Conservation (phyloP, 2,888 invertebrate species). For the Callosobruchus maculatus region DNA sequence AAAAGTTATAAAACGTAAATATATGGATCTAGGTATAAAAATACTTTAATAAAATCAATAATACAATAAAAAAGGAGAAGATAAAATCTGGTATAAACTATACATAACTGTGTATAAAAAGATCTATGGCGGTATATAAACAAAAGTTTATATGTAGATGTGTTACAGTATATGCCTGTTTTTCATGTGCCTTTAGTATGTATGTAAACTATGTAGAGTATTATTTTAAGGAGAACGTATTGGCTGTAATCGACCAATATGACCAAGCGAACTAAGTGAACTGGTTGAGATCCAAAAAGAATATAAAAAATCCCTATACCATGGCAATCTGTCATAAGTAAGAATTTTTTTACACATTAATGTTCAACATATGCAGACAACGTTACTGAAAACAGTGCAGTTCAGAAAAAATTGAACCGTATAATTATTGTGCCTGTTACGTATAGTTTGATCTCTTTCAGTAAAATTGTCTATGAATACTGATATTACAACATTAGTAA, state of each 20-base stretch:
- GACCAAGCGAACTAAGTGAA: constrained; percentile 27
- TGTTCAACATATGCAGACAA: background rate
- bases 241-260: constrained; percentile 32
- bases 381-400: background rate
- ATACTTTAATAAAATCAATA: constrained; percentile 48
- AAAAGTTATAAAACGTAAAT: constrained; percentile 50
- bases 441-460: background rate
- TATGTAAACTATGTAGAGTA: constrained; percentile 22
- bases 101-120: constrained; percentile 44
- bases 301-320: constrained; percentile 43
- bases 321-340: constrained; percentile 43
- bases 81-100: constrained; percentile 49
- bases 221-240: constrained; percentile 18
- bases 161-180: constrained; percentile 18
- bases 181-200: constrained; percentile 18
- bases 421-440: background rate
- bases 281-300: constrained; percentile 43
- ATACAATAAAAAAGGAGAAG: constrained; percentile 45
- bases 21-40: constrained; percentile 46
- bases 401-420: background rate
- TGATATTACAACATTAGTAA: background rate
- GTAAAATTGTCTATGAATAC: background rate
- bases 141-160: constrained; percentile 13
- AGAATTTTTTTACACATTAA: constrained; percentile 6
- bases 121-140: constrained; percentile 39